Evolutionary conservation across 2,113 vertebrate genomes (phyloP), one percentile per base, ranked within the genome.

Genomic region (Neogobius melanostomus): DNA sequence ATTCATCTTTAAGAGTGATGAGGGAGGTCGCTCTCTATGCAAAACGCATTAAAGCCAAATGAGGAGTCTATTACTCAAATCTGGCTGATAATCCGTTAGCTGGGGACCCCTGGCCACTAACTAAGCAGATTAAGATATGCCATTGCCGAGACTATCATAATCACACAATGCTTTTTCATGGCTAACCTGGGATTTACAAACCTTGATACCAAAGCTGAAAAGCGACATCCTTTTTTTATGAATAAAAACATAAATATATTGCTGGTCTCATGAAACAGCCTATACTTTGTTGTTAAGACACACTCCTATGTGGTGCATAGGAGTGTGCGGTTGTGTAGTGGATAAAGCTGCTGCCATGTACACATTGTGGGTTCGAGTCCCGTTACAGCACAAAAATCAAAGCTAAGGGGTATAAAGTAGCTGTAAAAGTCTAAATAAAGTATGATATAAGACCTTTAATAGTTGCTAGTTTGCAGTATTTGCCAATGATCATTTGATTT

Each of bases 1-100:
- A 96, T 97, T 96, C 92, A 96, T 97, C 96, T 96, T 95, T 86
- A 95, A 97, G 96, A 97, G 92, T 94, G 95, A 97, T 97, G 95
- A 95, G 93, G 91, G 88, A 93, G 93, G 94, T 94, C 94, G 94
- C 94, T 96, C 95, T 96, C 94, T 93, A 95, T 95, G 95, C 95
- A 96, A 96, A 96, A 96, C 90, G 91, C 95, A 96, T 97, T 96
- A 96, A 93, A 95, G 94, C 94, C 93, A 96, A 97, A 96, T 95
- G 95, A 95, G 95, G 93, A 96, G 95, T 97, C 94, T 96, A 97
- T 97, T 96, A 96, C 93, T 97, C 96, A 97, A 95, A 93, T 93
- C 87, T 91, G 89, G 77, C 90, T 94, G 93, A 95, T 96, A 93
- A 96, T 96, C 93, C 88, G 93, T 95, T 96, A 95, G 94, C 93